Conservation (phyloP, 2,797 vertebrate species). For the Macroramphosus scolopax region DNA sequence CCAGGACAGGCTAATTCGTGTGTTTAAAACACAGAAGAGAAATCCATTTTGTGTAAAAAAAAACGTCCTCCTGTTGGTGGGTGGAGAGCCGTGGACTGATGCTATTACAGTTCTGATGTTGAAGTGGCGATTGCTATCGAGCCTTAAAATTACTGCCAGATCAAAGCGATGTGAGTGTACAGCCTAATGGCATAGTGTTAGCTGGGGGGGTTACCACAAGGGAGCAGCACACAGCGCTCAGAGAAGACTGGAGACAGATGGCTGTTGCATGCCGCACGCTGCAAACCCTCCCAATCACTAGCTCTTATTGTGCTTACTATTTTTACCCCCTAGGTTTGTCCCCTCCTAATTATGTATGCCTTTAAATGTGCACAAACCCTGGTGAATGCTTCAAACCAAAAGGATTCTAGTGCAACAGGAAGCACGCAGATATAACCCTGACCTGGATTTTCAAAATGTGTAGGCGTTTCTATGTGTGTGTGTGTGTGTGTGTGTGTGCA, state of each 20-base stretch:
- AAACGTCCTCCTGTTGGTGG: not conserved
- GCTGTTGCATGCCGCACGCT: slow-evolving; percentile 17
- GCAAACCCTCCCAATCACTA: slow-evolving; percentile 14
- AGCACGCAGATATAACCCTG: not conserved
- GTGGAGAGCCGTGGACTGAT: not conserved
- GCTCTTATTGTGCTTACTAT: not conserved
- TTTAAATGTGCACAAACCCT: not conserved
- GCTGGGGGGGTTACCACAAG: slow-evolving; percentile 37
- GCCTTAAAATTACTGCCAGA: slow-evolving; percentile 22
- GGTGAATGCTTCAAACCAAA: not conserved
- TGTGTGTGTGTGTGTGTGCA: not conserved
- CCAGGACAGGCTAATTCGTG: no score
- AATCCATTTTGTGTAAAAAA: no score
- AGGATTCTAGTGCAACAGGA: no score
- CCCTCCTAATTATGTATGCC: no score
- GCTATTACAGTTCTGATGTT: no score
- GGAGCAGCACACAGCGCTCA: slow-evolving; percentile 38
- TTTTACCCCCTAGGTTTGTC: no score
- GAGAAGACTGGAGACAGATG: no score
- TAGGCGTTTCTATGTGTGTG: not conserved
- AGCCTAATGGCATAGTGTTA: no score
- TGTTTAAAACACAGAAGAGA: no score
- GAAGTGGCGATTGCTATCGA: no score
- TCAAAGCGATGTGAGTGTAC: no score
- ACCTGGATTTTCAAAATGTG: not conserved